A percentile compares a stretch with the other conserved stretches of the same genome.
Evolutionary conservation across 2,113 vertebrate genomes (phyloP).

Genomic region (Mobula hypostoma): DNA sequence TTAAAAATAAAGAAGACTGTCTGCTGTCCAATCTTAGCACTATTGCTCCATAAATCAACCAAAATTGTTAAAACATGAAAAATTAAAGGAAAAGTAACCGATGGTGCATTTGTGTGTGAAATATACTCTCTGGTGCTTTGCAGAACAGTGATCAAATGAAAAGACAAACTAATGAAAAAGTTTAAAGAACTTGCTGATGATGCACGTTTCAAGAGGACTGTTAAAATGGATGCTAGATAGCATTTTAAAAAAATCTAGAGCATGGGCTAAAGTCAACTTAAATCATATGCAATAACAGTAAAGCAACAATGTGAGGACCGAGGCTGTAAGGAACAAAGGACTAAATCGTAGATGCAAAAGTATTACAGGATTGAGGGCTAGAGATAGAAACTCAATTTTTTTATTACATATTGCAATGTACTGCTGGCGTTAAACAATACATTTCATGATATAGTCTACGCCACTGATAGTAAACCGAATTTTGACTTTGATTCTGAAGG

Average conservation of each 20-base stretch:
- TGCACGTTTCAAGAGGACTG: neutral
- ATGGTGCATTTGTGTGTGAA: neutral
- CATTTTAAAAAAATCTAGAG: neutral
- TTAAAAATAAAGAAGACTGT: neutral
- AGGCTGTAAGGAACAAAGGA: too few species aligned
- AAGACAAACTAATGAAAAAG: neutral
- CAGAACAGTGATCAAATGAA: neutral
- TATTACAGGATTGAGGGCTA: too few species aligned
- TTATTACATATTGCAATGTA: too few species aligned
- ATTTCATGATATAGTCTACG: too few species aligned
- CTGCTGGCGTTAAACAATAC: too few species aligned
- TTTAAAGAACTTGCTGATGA: neutral
- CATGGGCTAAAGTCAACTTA: neutral
- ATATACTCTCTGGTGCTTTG: neutral
- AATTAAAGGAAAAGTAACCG: neutral
- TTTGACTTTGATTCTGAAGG: too few species aligned
- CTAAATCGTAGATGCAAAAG: too few species aligned
- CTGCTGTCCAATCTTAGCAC: neutral
- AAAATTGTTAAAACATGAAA: neutral
- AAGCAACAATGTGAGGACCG: neutral
- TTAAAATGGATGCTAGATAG: neutral
- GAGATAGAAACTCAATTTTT: too few species aligned
- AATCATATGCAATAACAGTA: neutral
- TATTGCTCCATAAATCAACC: neutral
- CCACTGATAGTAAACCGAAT: too few species aligned